A percentile compares a stretch with the other conserved stretches of the same genome.
Conservation (phyloP, 1,140 invertebrate species). For the Macrosteles quadrilineatus region DNA sequence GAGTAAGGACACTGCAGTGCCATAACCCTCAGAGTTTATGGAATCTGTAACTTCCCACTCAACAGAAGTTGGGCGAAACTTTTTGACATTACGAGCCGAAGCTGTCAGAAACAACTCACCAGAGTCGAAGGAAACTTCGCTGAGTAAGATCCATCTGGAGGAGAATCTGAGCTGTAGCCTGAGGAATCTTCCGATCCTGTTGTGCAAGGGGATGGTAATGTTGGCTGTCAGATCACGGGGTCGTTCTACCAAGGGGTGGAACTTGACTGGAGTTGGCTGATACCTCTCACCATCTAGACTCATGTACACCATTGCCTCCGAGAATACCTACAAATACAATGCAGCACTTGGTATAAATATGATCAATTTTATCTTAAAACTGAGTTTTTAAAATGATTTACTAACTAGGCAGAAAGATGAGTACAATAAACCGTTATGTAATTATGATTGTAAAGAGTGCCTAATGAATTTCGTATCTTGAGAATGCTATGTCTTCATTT, state of each 20-base stretch:
- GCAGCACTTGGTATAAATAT: too few relatives aligned
- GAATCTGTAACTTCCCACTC: constrained; percentile 16
- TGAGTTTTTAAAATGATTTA: constrained; percentile 12
- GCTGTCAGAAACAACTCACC: constrained; percentile 54
- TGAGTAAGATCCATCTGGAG: constrained; percentile 85
- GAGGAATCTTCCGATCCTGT: constrained; percentile 73
- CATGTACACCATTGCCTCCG: constrained; percentile 70
- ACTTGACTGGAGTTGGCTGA: constrained; percentile 56
- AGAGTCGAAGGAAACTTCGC: constrained; percentile 81
- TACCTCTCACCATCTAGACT: constrained; percentile 76
- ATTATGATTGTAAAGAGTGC: too few relatives aligned
- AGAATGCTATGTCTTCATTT: too few relatives aligned
- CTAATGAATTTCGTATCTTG: too few relatives aligned
- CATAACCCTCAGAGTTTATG: neutral
- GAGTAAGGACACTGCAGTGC: constrained; percentile 14
- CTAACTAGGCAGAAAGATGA: too few relatives aligned
- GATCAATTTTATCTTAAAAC: constrained; percentile 35
- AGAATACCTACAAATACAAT: constrained; percentile 77
- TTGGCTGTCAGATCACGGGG: constrained; percentile 50
- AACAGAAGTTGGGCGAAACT: neutral
- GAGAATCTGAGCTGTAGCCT: constrained; percentile 78
- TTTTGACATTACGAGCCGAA: constrained; percentile 13
- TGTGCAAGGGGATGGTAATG: constrained; percentile 71
- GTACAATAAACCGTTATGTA: too few relatives aligned
- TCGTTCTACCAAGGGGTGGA: constrained; percentile 50